These are phyloP conservation scores for Phyllopteryx taeniolatus DNA, from an alignment of 2,113 vertebrate species.

Conservation along the genomic window DNA sequence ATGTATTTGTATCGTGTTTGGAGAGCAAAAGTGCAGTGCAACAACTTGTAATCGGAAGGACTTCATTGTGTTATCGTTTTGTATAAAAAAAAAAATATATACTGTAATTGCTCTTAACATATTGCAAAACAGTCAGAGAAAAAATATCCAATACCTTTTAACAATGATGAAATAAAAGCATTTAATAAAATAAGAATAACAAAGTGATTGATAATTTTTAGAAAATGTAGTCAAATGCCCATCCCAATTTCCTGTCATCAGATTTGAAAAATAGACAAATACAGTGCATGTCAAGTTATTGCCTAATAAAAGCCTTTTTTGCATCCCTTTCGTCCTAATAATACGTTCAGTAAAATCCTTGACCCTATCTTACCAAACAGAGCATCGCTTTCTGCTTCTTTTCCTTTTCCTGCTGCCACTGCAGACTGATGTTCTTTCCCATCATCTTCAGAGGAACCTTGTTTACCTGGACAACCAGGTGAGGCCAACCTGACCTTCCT, in stretches of 20 bases:
- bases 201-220: too few species aligned
- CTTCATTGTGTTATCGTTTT: too few species aligned
- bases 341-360: conserved; percentile 2
- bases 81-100: too few species aligned
- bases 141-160: too few species aligned
- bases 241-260: neutral
- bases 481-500: conserved; percentile 63
- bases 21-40: too few species aligned
- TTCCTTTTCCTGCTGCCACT: conserved; percentile 56
- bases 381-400: conserved; percentile 15
- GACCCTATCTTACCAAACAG: conserved; percentile 1
- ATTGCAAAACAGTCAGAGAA: too few species aligned
- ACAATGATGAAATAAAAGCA: too few species aligned
- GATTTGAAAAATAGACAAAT: neutral
- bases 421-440: conserved; percentile 95
- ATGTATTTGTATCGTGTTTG: too few species aligned
- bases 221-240: too few species aligned
- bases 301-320: neutral
- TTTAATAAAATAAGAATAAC: too few species aligned
- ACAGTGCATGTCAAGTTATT: neutral
- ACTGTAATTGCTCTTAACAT: too few species aligned
- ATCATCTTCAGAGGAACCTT: conserved; percentile 98
- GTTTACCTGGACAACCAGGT: conserved; percentile 97
- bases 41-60: too few species aligned
- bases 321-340: neutral